These are phyloP conservation scores for honey bee (Apis mellifera) DNA, from an alignment of 1,140 invertebrate species.

Conservation along the genomic window DNA sequence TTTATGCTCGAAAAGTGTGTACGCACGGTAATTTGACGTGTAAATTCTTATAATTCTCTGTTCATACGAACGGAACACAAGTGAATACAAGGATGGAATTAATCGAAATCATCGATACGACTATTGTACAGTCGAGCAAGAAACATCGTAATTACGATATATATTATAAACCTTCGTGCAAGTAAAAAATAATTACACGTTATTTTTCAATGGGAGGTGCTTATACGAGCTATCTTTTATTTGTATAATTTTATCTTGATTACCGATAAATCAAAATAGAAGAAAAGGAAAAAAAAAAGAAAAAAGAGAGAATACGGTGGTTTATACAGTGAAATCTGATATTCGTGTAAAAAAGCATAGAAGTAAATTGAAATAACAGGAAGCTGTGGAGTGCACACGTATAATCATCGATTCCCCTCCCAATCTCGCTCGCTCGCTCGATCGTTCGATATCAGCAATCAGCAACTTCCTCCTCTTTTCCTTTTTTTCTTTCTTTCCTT, in stretches of 20 bases:
- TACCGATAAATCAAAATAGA: not conserved
- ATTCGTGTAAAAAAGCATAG: not conserved
- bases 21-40: too few species aligned
- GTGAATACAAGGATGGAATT: too few species aligned
- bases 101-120: not conserved
- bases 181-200: not conserved
- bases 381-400: slow-evolving; percentile 22
- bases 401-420: slow-evolving; percentile 48
- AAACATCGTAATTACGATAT: not conserved
- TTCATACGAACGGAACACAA: not conserved
- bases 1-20: not conserved
- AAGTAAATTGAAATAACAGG: slow-evolving; percentile 47
- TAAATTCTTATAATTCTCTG: not conserved
- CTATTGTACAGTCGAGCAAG: not conserved
- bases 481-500: slow-evolving; percentile 9
- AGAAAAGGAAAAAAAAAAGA: not conserved
- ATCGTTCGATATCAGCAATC: slow-evolving; percentile 34
- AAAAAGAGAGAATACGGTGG: not conserved
- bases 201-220: too few species aligned
- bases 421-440: slow-evolving; percentile 18
- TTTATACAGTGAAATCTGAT: slow-evolving; percentile 21
- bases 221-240: not conserved
- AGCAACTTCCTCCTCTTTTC: slow-evolving; percentile 15
- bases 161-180: not conserved
- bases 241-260: not conserved